These are phyloP conservation scores for Loris lydekkerianus DNA, from an alignment of 2,797 vertebrate genomes.

Conservation along the genomic window DNA sequence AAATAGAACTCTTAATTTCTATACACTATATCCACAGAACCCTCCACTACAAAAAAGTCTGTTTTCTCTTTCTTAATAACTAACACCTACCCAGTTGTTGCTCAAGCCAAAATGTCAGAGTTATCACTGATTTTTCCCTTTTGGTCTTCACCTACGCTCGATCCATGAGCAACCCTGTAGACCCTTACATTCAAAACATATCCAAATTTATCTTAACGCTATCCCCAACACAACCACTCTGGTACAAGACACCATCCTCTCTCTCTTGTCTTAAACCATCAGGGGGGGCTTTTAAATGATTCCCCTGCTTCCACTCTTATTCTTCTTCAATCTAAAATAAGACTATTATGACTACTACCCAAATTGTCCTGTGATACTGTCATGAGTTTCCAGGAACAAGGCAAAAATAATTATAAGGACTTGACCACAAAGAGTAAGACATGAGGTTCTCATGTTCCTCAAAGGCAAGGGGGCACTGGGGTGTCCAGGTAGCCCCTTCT, in stretches of 20 bases:
- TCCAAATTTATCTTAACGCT: neutral
- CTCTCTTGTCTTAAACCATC: neutral
- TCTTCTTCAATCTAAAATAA: neutral
- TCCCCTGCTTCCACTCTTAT: neutral
- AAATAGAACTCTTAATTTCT: constrained; percentile 14
- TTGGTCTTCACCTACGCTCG: neutral
- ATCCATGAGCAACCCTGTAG: neutral
- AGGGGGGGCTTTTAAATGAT: neutral
- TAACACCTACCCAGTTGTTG: neutral
- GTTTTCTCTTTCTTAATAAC: neutral
- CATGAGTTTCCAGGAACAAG: neutral
- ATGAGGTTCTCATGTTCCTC: neutral
- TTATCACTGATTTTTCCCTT: neutral
- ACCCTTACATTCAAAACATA: neutral
- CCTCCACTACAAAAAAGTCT: neutral
- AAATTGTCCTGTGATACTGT: neutral
- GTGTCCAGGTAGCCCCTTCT: neutral
- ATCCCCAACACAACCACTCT: neutral
- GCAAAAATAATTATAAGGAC: neutral
- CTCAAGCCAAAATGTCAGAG: neutral
- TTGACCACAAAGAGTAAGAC: neutral
- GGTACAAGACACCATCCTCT: neutral
- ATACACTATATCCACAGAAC: neutral
- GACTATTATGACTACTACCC: neutral
- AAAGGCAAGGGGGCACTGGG: neutral